Percentiles rank a stretch among this genome's conserved stretches.
Conservation (phyloP, 2,888 invertebrate genomes). For the Mesoligia furuncula region DNA sequence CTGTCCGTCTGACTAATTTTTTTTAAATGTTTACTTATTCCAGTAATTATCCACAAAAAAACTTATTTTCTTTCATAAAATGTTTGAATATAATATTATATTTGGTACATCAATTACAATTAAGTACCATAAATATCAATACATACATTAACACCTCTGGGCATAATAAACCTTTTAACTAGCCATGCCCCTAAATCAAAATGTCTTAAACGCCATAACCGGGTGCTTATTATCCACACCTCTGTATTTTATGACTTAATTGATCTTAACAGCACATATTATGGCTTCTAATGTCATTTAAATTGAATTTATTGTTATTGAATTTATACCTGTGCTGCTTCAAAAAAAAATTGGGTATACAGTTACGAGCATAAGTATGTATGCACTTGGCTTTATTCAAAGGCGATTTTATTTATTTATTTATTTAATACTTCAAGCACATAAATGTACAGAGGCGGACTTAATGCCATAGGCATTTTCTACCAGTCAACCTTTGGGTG, state of each 20-base stretch:
- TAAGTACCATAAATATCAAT: background rate
- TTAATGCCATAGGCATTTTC: too few species aligned
- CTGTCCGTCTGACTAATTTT: background rate
- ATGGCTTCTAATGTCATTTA: conserved; percentile 8
- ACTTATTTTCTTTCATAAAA: background rate
- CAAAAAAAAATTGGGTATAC: too few species aligned
- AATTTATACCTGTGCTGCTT: too few species aligned
- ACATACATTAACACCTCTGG: conserved; percentile 15
- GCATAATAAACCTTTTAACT: conserved; percentile 39
- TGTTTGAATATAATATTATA: background rate
- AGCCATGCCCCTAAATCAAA: conserved; percentile 26
- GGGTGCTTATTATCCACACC: conserved; percentile 18
- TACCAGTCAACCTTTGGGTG: too few species aligned
- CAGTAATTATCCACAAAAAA: background rate
- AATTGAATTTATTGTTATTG: too few species aligned
- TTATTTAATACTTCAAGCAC: too few species aligned
- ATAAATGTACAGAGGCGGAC: too few species aligned
- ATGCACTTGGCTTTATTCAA: too few species aligned
- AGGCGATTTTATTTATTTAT: too few species aligned
- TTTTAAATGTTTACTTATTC: background rate
- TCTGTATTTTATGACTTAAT: background rate
- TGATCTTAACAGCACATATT: conserved; percentile 1
- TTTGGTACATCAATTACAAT: background rate
- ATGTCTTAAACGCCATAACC: background rate
- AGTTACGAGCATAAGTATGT: too few species aligned